These are phyloP conservation scores for Rhipidura dahli DNA, from an alignment of 2,113 vertebrate genomes.

Conservation along the genomic window DNA sequence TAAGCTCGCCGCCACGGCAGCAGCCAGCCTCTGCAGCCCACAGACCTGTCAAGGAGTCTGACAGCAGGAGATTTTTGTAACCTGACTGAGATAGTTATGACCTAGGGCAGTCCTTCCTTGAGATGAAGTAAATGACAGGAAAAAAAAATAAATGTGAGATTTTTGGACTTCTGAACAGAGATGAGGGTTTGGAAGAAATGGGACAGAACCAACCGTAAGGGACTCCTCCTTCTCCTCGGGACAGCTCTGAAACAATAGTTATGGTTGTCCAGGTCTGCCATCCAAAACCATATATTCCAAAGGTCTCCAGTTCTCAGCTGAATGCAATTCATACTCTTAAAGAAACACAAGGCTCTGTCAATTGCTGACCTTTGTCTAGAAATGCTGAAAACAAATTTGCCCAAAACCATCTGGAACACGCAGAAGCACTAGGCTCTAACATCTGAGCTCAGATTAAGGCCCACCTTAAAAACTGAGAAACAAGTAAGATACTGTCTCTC, in stretches of 20 bases:
- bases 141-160: background rate
- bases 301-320: background rate
- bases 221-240: background rate
- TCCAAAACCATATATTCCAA: background rate
- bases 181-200: background rate
- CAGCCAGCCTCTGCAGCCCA: background rate
- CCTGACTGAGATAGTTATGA: background rate
- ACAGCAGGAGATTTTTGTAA: background rate
- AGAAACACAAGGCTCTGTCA: background rate
- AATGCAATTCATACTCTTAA: background rate
- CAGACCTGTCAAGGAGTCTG: background rate
- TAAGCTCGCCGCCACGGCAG: background rate
- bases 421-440: background rate
- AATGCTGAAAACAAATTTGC: background rate
- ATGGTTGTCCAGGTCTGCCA: background rate
- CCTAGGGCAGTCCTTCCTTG: background rate
- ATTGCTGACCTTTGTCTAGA: background rate
- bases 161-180: background rate
- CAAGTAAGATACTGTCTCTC: background rate
- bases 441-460: background rate
- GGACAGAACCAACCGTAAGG: background rate
- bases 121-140: background rate
- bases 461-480: background rate
- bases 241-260: background rate
- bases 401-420: background rate